Conservation (phyloP, 2,888 invertebrate species). For the Drosophila ustulata region DNA sequence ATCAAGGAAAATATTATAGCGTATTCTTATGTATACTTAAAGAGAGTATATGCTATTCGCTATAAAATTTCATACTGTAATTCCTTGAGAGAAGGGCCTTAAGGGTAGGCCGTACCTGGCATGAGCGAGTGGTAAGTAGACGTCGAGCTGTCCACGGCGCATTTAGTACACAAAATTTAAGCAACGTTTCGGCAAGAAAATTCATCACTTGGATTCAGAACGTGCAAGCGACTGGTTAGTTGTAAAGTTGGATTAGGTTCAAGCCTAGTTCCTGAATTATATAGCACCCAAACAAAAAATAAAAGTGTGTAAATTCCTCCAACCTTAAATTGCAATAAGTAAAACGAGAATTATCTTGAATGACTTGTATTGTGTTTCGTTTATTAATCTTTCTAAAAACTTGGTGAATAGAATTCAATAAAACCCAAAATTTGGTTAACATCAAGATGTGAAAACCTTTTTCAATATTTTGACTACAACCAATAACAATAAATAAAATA, state of each 20-base stretch:
- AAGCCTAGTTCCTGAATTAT: constrained; percentile 1
- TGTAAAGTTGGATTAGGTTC: constrained; percentile 21
- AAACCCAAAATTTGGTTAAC: background rate
- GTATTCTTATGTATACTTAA: background rate
- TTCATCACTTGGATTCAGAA: constrained; percentile 83
- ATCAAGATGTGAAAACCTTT: background rate
- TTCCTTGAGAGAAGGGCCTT: constrained; percentile 28
- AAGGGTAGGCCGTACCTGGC: constrained; percentile 32
- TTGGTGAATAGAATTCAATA: background rate
- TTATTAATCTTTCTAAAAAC: background rate
- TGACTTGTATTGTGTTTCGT: background rate
- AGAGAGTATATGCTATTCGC: constrained; percentile 45
- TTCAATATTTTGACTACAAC: constrained; percentile 2
- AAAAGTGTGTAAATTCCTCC: constrained; percentile 12
- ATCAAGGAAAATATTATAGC: background rate
- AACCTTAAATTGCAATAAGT: background rate
- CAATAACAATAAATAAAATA: background rate
- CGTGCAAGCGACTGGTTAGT: constrained; percentile 82
- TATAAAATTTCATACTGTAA: background rate
- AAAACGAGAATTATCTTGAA: background rate
- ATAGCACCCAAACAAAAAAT: constrained; percentile 11
- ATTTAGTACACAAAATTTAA: constrained; percentile 81
- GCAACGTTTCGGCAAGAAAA: constrained; percentile 78
- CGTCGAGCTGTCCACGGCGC: constrained; percentile 37
- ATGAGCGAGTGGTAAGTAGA: constrained; percentile 65